phyloP scores from a whole-genome alignment of 2,888 invertebrate genomes.

The Ophion ellenae region DNA sequence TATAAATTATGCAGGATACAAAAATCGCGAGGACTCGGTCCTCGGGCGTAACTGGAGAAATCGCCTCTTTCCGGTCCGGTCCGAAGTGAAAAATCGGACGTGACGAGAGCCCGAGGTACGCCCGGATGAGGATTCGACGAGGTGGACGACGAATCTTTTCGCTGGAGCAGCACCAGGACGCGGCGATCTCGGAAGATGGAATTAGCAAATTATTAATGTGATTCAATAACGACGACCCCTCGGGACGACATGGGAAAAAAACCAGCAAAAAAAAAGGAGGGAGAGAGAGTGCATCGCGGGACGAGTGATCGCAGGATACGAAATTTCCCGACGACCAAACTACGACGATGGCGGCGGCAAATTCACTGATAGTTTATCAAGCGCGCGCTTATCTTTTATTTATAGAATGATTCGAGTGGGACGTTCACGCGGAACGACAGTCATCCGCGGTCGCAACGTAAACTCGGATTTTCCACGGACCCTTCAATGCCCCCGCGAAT shows the following conservation, averaged over 20 bases:
- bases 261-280: neutral
- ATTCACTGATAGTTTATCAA: neutral
- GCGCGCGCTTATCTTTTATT: slow-evolving; percentile 13
- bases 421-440: neutral
- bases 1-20: neutral
- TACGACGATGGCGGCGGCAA: neutral
- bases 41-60: neutral
- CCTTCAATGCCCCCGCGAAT: neutral
- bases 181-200: slow-evolving; percentile 10
- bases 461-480: neutral
- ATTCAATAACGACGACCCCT: slow-evolving; percentile 7
- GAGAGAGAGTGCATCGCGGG: no score
- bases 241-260: neutral
- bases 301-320: neutral
- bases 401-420: slow-evolving; percentile 11
- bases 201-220: slow-evolving; percentile 30
- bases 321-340: neutral
- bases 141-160: slow-evolving; percentile 1
- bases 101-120: slow-evolving; percentile 2
- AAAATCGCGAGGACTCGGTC: neutral
- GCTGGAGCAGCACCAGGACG: neutral
- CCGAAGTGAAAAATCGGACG: slow-evolving; percentile 13
- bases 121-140: neutral
- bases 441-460: neutral
- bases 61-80: neutral